Conservation (phyloP, 2,113 vertebrate species). For the human (Homo sapiens) region DNA sequence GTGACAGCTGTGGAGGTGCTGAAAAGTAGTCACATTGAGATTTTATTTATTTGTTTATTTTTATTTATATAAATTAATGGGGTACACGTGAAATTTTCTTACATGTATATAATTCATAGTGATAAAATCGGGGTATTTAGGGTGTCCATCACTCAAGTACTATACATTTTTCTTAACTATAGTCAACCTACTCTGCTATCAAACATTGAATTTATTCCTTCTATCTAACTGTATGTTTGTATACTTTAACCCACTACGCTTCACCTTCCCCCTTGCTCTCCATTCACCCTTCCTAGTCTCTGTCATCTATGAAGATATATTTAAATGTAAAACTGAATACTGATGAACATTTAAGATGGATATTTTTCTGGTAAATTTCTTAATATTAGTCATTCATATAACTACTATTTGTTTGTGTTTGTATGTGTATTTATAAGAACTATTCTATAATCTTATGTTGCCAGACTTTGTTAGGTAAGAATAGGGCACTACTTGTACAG, state of each 20-base stretch:
- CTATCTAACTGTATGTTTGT: background rate
- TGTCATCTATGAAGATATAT: background rate
- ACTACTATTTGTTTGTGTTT: background rate
- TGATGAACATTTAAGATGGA: background rate
- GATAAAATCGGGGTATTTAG: background rate
- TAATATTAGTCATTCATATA: background rate
- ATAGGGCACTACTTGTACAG: background rate
- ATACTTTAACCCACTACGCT: background rate
- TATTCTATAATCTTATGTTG: background rate
- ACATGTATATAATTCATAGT: background rate
- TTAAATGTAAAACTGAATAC: background rate
- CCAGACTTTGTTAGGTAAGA: background rate
- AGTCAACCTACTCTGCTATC: background rate
- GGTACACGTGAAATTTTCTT: background rate
- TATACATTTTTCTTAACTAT: background rate
- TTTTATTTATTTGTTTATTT: background rate
- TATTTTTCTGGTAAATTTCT: slow-evolving; percentile 16
- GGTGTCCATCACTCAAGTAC: background rate
- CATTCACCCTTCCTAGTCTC: background rate
- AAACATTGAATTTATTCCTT: background rate
- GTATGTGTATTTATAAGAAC: background rate
- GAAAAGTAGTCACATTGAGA: background rate
- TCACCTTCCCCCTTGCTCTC: background rate
- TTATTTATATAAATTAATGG: background rate
- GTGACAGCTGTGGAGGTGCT: background rate